phyloP scores from a whole-genome alignment of 2,797 vertebrate species.

The Chaetodon trifasciatus region DNA sequence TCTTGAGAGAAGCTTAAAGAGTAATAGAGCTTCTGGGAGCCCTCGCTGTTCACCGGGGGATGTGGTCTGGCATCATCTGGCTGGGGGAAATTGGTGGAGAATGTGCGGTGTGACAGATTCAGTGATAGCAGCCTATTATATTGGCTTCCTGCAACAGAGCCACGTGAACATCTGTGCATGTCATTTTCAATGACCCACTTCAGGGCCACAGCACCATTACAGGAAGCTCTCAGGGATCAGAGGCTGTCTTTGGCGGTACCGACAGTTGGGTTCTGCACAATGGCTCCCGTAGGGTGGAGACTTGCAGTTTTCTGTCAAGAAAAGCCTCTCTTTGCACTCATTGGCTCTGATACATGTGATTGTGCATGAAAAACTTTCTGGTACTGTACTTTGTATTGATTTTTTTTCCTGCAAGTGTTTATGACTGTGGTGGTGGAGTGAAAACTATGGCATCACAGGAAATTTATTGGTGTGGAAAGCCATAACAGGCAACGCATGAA shows the following conservation, averaged over 20 bases:
- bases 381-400: constrained; percentile 3
- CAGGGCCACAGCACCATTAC: constrained; percentile 45
- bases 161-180: constrained; percentile 75
- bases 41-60: constrained; percentile 39
- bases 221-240: constrained; percentile 49
- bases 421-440: not conserved
- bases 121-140: constrained; percentile 71
- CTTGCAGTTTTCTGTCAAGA: constrained; percentile 20
- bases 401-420: constrained; percentile 26
- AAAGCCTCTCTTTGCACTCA: constrained; percentile 26
- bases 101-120: constrained; percentile 60
- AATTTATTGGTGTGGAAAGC: constrained; percentile 18
- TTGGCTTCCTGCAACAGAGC: constrained; percentile 67
- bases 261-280: constrained; percentile 28
- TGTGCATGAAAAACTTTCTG: constrained; percentile 18
- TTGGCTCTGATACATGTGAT: constrained; percentile 27
- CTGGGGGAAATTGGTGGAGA: constrained; percentile 39
- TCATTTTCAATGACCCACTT: constrained; percentile 73
- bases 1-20: constrained; percentile 62
- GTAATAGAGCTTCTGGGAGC: constrained; percentile 69
- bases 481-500: constrained; percentile 4
- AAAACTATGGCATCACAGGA: constrained; percentile 27
- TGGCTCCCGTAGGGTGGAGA: constrained; percentile 33
- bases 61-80: constrained; percentile 44
- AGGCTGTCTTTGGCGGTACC: constrained; percentile 31